A percentile compares a stretch with the other conserved stretches of the same genome.
Evolutionary conservation across 2,113 vertebrate genomes (phyloP).

Genomic region (Numida meleagris): DNA sequence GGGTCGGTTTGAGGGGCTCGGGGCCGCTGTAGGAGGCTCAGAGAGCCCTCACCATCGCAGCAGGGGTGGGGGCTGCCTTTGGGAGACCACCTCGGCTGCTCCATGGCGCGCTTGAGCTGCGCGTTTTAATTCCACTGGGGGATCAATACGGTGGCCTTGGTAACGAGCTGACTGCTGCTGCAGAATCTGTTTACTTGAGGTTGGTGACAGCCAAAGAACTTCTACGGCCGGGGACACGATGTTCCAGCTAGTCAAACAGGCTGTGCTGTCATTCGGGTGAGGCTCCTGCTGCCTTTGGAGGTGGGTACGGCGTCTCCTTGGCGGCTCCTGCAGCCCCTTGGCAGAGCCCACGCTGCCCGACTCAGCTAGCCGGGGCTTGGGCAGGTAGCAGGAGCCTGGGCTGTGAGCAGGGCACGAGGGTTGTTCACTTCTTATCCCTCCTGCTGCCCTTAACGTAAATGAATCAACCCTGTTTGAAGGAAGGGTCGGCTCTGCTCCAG

Average conservation of each 20-base stretch:
- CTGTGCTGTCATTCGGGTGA: slow-evolving; percentile 45
- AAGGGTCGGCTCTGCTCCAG: too few species aligned
- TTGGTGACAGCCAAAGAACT: slow-evolving; percentile 69
- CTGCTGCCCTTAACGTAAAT: too few species aligned
- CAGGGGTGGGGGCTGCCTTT: background rate
- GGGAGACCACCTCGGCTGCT: slow-evolving; percentile 11
- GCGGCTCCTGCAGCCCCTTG: background rate
- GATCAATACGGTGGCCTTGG: slow-evolving; percentile 83
- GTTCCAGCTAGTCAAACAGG: slow-evolving; percentile 64
- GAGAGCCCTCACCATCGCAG: background rate
- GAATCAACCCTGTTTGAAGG: too few species aligned
- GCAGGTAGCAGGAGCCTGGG: background rate
- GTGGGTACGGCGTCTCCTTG: background rate
- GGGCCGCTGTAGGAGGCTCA: background rate
- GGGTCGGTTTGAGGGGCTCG: accelerated
- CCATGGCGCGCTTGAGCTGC: slow-evolving; percentile 47
- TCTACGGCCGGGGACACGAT: slow-evolving; percentile 68
- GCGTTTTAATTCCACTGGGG: slow-evolving; percentile 71
- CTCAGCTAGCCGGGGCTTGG: background rate
- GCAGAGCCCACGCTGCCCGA: background rate
- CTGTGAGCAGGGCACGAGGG: background rate
- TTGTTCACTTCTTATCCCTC: too few species aligned
- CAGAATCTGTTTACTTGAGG: slow-evolving; percentile 79
- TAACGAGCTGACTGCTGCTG: slow-evolving; percentile 76
- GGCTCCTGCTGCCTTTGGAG: background rate